Base-by-base conservation (phyloP, 2,113 vertebrate genomes). In the Equus przewalskii region DNA sequence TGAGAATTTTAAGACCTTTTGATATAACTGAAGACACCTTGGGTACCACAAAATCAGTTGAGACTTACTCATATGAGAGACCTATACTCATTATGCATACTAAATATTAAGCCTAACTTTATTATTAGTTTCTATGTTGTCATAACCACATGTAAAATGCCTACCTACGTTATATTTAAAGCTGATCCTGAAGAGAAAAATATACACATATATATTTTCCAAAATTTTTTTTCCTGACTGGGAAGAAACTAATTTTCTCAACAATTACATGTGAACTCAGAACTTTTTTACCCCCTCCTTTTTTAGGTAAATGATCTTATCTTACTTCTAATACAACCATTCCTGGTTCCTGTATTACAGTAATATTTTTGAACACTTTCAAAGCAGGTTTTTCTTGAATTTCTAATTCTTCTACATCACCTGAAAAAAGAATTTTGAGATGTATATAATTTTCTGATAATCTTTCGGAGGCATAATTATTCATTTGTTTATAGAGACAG, bases 351-450 rank as follows among this genome's bases (percentile, higher is more conserved):
- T 99, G 99, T 89, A 99, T 98, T 95, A 99, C 98, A 19, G 99
- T 99, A 97, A 99, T 99, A 97, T 98, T 99, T 98, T 99, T 99
- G 97, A 99, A 99, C 94, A 99, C 99, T 98, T 98, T 99, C 97
- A 99, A 80, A 33, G 99, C 99, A 87, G 99, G 99, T 93, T 99
- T 99, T 96, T 99, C 99, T 1, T 99, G 98, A 67, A 99, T 98
- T 97, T 99, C 99, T 98, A 99, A 98, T 99, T 99, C 99, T 98
- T 99, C 99, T 91, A 99, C 99, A 72, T 99, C 99, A 95, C 99
- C 99, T 99, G 96, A 92, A 97, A 97, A 67, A 46, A 69, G 18
- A 97, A 67, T 91, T 76, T 83, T 15, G 60, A 97, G 10, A 80
- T 24, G 33, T 49, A 12, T 56, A 80, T 62, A 22, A 79, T 85